Evolutionary conservation across 2,797 vertebrate species (phyloP), one percentile per base, ranked within the genome.

Genomic region (Xenops minutus): DNA sequence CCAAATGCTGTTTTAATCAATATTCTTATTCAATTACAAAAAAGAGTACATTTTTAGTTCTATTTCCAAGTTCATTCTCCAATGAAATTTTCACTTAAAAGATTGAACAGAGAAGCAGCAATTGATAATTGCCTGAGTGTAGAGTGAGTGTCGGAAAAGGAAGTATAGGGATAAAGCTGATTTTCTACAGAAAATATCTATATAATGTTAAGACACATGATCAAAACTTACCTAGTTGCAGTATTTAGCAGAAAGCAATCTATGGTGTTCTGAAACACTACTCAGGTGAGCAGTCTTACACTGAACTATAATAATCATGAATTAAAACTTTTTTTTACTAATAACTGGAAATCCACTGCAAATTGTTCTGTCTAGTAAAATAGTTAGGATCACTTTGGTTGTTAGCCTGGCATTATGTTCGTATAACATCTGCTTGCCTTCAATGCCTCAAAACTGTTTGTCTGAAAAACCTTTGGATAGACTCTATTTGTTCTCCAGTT

Each of bases 401-500:
- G 18, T 13, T 54, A 56, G 27, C 34, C 73, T 64, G 26, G 19
- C 1, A 0, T 69, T 4, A 0, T 52, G 43, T 76, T 75, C 24
- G 6, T 69, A 30, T 24, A 91, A 58, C 62, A 20, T 74, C 64
- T 89, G 9, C 30, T 66, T 68, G 46, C 52, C 43, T 74, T 62
- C 46, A 69, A 26, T 23, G 5, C 26, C 66, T 89, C 7, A 2
- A 36, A 78, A 55, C 39, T 21, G 24, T 85, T 74, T 81, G 26
- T 32, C 24, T 72, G 58, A 67, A 79, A 71, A 66, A 1, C 43
- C 46, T 21, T 82, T 88, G 85, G 39, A 29, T 0, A 37, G 52
- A 29, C 12, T 54, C 49, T 59, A 24, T 92, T 92, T 94, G 30
- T 89, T 88, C 81, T 87, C 41, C 54, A 41, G 43, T 62, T 92